These are phyloP conservation scores for Polymixis flavicincta DNA, from an alignment of 2,888 invertebrate genomes.

Conservation along the genomic window DNA sequence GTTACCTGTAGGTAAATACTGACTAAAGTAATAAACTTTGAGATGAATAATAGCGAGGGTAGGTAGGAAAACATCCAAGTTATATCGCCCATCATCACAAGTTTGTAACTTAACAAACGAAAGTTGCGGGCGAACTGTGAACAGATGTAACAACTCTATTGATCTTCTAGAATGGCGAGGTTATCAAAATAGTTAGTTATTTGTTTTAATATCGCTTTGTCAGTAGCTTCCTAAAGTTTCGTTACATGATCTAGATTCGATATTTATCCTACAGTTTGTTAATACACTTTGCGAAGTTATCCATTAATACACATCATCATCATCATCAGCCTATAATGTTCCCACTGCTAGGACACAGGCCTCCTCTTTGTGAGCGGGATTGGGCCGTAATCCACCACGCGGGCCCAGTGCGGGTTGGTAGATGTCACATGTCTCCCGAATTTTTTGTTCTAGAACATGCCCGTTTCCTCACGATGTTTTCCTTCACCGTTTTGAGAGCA, in stretches of 20 bases:
- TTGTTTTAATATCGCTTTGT: constrained; percentile 40
- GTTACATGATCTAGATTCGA: constrained; percentile 4
- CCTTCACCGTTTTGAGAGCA: too few species aligned
- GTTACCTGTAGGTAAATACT: constrained; percentile 49
- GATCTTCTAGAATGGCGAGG: constrained; percentile 43
- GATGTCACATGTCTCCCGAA: too few species aligned
- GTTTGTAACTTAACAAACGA: constrained; percentile 57
- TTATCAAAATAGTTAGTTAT: constrained; percentile 54
- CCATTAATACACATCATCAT: too few species aligned
- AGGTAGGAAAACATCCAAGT: constrained; percentile 61
- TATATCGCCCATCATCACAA: constrained; percentile 55
- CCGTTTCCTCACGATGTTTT: too few species aligned
- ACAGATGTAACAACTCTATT: constrained; percentile 59
- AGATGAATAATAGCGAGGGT: constrained; percentile 57
- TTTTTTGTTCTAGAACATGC: too few species aligned
- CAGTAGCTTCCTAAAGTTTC: constrained; percentile 21
- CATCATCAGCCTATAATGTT: too few species aligned
- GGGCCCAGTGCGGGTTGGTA: too few species aligned
- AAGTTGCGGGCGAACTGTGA: constrained; percentile 54
- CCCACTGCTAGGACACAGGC: too few species aligned
- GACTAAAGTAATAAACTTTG: constrained; percentile 48
- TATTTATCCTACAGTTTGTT: neutral
- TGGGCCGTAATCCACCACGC: too few species aligned
- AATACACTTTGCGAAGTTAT: neutral
- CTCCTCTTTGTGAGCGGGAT: too few species aligned